Base-by-base conservation (phyloP, 1,140 invertebrate species). In the Dufourea novaeangliae region DNA sequence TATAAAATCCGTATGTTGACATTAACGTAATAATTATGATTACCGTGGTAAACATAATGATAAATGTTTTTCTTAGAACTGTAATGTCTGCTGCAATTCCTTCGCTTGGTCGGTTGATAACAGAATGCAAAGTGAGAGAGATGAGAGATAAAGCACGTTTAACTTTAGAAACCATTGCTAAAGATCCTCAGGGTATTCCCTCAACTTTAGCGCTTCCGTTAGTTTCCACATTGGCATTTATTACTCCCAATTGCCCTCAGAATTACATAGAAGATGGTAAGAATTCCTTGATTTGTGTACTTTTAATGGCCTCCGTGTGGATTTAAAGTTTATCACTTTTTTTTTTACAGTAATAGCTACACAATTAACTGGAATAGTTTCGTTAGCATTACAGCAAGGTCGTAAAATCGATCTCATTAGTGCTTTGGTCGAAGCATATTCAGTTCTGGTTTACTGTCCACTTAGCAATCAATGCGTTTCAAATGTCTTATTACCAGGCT, bases 141-240 rank as follows among this genome's bases (percentile, higher is more conserved):
- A 94, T 95, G 25, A 92, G 95, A 66, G 95, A 96, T 83, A 95
- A 96, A 90, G 94, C 94, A 41, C 94, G 95, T 83, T 93, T 96
- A 88, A 95, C 96, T 84, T 88, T 96, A n/a, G 95, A 96, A 90
- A 94, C 93, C 5, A 95, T 96, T 52, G 86, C 88, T 25, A 88
- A 88, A 71, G 90, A 92, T 46, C 81, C 88, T 41, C 88, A 90
- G 39, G 87, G 87, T 46, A 61, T 91, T 29, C 92, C 93, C 68
- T 86, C 91, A 69, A 81, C 87, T 41, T 87, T 94, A 46, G 86
- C 93, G 6, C 82, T 93, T 57, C 91, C 94, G 54, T 82, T 94
- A 10, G 91, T 94, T 14, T 89, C 91, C 10, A 93, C 94, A 6
- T 86, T 94, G 41, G 93, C 93, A 2, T 86, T 90, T 59, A 92